Evolutionary conservation across 2,888 invertebrate genomes (phyloP).

Genomic region (Epistrophe grossulariae): DNA sequence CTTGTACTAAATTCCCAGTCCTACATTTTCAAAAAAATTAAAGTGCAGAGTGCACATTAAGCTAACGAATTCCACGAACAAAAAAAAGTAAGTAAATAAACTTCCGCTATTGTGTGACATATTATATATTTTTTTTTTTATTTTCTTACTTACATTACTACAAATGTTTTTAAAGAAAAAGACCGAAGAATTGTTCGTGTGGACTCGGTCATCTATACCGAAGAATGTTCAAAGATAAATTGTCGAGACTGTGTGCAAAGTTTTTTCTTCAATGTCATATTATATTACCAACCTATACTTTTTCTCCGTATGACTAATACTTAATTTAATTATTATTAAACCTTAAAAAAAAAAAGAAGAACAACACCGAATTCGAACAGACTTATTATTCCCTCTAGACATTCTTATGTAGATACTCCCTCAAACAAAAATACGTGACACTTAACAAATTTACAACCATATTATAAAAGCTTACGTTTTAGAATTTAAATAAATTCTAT

Average conservation of each 20-base stretch:
- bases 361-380: conserved; percentile 1
- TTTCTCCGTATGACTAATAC: neutral
- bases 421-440: conserved; percentile 23
- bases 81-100: too few species aligned
- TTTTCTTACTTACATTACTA: too few species aligned
- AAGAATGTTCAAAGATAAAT: neutral
- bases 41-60: too few species aligned
- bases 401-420: neutral
- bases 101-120: too few species aligned
- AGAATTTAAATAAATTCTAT: conserved; percentile 9
- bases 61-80: too few species aligned
- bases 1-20: too few species aligned
- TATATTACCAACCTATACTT: neutral
- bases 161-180: too few species aligned
- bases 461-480: conserved; percentile 10
- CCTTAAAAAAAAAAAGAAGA: neutral
- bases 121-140: too few species aligned
- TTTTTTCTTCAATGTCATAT: conserved; percentile 2
- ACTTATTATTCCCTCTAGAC: conserved; percentile 8
- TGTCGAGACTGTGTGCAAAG: neutral
- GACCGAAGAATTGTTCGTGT: neutral
- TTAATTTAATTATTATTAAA: conserved; percentile 32
- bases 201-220: neutral
- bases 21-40: too few species aligned
- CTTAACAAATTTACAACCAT: neutral